These are phyloP conservation scores for Drosophila mimetica DNA, from an alignment of 2,888 invertebrate species.

Conservation along the genomic window DNA sequence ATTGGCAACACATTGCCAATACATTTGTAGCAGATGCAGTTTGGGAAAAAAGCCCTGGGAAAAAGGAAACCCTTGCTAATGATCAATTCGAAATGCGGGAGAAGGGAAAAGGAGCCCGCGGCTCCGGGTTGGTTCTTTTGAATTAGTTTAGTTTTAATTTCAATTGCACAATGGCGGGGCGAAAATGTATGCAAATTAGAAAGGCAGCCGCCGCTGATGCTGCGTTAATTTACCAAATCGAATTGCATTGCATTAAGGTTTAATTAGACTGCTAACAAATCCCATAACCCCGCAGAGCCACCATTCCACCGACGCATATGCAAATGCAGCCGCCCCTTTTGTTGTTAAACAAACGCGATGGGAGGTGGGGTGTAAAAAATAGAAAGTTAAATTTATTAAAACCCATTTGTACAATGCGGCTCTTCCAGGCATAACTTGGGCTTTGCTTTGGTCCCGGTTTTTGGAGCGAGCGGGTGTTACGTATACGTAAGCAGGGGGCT, in stretches of 20 bases:
- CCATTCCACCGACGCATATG: conserved; percentile 8
- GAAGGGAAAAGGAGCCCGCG: not conserved
- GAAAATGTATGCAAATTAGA: conserved; percentile 66
- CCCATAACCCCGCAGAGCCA: conserved; percentile 2
- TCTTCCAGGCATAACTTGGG: conserved; percentile 56
- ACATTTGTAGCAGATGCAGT: conserved; percentile 75
- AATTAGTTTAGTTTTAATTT: conserved; percentile 69
- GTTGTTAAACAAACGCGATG: conserved; percentile 26
- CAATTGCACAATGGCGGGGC: conserved; percentile 48
- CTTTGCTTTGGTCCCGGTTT: conserved; percentile 26
- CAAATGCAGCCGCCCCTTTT: conserved; percentile 30
- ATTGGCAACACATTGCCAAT: conserved; percentile 78
- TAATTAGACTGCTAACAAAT: conserved; percentile 58
- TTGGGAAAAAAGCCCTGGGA: conserved; percentile 28
- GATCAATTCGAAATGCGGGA: conserved; percentile 14
- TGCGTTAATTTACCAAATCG: conserved; percentile 70
- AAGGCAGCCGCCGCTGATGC: conserved; percentile 49
- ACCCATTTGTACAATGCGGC: conserved; percentile 69
- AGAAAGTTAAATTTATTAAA: conserved; percentile 65
- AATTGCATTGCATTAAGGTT: conserved; percentile 66
- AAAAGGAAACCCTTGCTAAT: conserved; percentile 27
- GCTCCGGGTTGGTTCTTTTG: conserved; percentile 27
- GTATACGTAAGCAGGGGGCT: conserved; percentile 18
- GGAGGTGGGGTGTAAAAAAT: not conserved
- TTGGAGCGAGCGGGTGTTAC: not conserved